These are phyloP conservation scores for Pogonophryne albipinna DNA, from an alignment of 2,797 vertebrate species.

Conservation along the genomic window DNA sequence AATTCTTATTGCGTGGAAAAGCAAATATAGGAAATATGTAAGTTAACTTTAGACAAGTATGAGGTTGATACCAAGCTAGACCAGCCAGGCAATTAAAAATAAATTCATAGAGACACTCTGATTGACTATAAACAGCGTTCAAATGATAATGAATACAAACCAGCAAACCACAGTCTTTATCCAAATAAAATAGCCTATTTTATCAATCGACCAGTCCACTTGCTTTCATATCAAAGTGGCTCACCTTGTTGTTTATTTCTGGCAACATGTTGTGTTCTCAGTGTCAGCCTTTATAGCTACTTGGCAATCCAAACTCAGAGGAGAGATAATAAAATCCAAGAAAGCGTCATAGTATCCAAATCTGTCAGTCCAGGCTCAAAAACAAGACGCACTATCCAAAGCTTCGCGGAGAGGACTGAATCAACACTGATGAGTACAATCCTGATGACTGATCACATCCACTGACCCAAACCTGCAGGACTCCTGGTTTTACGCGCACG, in stretches of 20 bases:
- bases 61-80: neutral
- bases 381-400: neutral
- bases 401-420: constrained; percentile 23
- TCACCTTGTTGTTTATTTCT: constrained; percentile 88
- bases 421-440: constrained; percentile 41
- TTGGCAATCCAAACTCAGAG: constrained; percentile 50
- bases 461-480: constrained; percentile 32
- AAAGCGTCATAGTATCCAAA: constrained; percentile 65
- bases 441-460: constrained; percentile 57
- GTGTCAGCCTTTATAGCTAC: constrained; percentile 24
- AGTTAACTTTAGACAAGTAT: neutral
- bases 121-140: neutral
- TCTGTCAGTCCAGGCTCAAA: constrained; percentile 21
- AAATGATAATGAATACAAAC: neutral
- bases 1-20: constrained; percentile 9
- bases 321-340: constrained; percentile 64
- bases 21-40: neutral
- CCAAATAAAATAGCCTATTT: neutral
- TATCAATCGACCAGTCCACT: neutral
- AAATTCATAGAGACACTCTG: neutral
- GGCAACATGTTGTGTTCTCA: constrained; percentile 82
- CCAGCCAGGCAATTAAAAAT: neutral
- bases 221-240: constrained; percentile 20
- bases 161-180: neutral
- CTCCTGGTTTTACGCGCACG: constrained; percentile 63